Evolutionary conservation across 2,888 invertebrate genomes (phyloP).

Genomic region (Leistus spinibarbis): DNA sequence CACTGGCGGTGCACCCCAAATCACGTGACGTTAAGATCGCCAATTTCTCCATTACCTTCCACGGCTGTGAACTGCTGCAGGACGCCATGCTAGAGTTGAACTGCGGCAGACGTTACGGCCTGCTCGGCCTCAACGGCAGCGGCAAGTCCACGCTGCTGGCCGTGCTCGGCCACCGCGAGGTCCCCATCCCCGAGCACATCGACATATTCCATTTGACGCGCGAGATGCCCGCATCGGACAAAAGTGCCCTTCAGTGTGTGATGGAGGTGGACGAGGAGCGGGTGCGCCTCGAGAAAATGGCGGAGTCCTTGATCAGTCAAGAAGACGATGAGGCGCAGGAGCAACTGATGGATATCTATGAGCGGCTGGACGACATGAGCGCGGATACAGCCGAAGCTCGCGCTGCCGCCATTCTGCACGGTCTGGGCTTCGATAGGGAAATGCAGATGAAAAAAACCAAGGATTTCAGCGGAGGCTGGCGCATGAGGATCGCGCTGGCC

Average conservation of each 20-base stretch:
- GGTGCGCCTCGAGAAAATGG: slow-evolving; percentile 86
- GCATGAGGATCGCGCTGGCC: slow-evolving; percentile 98
- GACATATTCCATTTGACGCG: slow-evolving; percentile 97
- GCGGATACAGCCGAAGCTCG: slow-evolving; percentile 94
- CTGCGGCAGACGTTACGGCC: slow-evolving; percentile 94
- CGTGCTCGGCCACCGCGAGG: slow-evolving; percentile 89
- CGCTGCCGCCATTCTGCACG: slow-evolving; percentile 93
- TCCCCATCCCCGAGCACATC: slow-evolving; percentile 94
- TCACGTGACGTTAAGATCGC: slow-evolving; percentile 96
- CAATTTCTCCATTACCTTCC: slow-evolving; percentile 96
- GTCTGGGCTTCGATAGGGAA: slow-evolving; percentile 89
- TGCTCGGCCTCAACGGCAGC: slow-evolving; percentile 97
- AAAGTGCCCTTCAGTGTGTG: slow-evolving; percentile 93
- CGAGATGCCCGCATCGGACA: slow-evolving; percentile 98
- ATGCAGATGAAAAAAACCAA: slow-evolving; percentile 88
- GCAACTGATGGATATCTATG: slow-evolving; percentile 96
- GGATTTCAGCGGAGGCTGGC: slow-evolving; percentile 94
- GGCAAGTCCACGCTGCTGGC: slow-evolving; percentile 96
- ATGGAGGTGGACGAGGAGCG: slow-evolving; percentile 98
- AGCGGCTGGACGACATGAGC: slow-evolving; percentile 94
- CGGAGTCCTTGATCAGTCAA: slow-evolving; percentile 85
- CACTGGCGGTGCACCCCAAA: slow-evolving; percentile 92
- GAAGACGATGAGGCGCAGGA: slow-evolving; percentile 94
- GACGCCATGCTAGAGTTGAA: slow-evolving; percentile 97
- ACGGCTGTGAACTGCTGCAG: slow-evolving; percentile 93